Percentiles rank a stretch among this genome's conserved stretches.
phyloP scores from a whole-genome alignment of 2,888 invertebrate genomes.

The Clistopyga incitator region DNA sequence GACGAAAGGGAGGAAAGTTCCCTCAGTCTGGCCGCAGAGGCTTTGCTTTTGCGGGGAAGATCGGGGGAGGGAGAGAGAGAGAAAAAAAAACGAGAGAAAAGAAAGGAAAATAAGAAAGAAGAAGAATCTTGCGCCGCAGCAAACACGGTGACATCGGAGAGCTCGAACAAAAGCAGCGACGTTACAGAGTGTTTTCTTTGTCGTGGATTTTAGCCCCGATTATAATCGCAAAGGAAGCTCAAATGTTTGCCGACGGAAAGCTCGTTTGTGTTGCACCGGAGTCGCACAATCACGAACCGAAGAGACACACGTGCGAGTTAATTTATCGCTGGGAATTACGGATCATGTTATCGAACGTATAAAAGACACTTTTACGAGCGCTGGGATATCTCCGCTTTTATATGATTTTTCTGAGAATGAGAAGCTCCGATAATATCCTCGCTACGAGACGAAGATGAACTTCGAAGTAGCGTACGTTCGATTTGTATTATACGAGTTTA shows the following conservation, averaged over 20 bases:
- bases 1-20: constrained; percentile 21
- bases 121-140: constrained; percentile 13
- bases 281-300: constrained; percentile 60
- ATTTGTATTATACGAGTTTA: constrained; percentile 38
- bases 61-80: constrained; percentile 6
- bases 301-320: constrained; percentile 7
- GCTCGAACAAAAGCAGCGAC: constrained; percentile 9
- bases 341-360: constrained; percentile 23
- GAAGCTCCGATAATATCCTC: neutral
- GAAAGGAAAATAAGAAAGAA: constrained; percentile 31
- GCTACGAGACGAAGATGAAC: constrained; percentile 21
- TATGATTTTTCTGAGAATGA: neutral
- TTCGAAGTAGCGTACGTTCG: constrained; percentile 16
- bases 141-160: constrained; percentile 32
- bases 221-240: constrained; percentile 25
- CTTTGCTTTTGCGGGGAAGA: constrained; percentile 23
- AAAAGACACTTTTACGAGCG: neutral
- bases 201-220: constrained; percentile 1
- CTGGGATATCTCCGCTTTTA: neutral
- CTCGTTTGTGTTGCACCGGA: constrained; percentile 60
- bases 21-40: constrained; percentile 29
- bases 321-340: constrained; percentile 36
- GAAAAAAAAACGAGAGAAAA: constrained; percentile 13
- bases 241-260: constrained; percentile 63
- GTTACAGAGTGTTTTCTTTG: constrained; percentile 9